These are phyloP conservation scores for Aricia artaxerxes DNA, from an alignment of 2,888 invertebrate species.

Conservation along the genomic window DNA sequence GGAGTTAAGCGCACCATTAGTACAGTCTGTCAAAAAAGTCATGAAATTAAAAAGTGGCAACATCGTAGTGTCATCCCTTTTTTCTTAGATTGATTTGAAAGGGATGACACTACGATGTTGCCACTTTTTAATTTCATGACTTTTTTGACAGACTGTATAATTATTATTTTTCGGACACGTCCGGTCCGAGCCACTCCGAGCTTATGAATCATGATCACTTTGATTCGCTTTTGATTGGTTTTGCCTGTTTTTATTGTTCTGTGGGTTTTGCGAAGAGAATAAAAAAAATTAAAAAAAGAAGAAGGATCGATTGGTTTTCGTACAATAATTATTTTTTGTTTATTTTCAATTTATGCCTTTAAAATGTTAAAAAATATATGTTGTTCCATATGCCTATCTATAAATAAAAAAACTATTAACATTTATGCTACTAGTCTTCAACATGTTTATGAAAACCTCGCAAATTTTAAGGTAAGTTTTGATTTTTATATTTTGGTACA, in stretches of 20 bases:
- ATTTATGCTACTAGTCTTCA: background rate
- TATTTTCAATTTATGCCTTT: background rate
- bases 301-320: background rate
- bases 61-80: too few species aligned
- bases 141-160: too few species aligned
- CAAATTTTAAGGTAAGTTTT: slow-evolving; percentile 2
- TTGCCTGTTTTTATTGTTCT: background rate
- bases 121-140: too few species aligned
- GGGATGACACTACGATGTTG: too few species aligned
- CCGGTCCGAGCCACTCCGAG: background rate
- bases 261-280: background rate
- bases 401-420: background rate
- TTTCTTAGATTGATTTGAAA: too few species aligned
- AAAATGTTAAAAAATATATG: background rate
- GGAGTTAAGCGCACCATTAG: too few species aligned
- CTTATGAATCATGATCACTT: background rate
- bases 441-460: slow-evolving; percentile 10
- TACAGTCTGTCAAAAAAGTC: too few species aligned
- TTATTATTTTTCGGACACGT: background rate
- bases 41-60: too few species aligned
- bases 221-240: background rate
- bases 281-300: background rate
- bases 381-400: background rate
- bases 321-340: background rate
- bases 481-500: background rate